phyloP scores from a whole-genome alignment of 2,888 invertebrate genomes.

The Brachylomia viminalis region DNA sequence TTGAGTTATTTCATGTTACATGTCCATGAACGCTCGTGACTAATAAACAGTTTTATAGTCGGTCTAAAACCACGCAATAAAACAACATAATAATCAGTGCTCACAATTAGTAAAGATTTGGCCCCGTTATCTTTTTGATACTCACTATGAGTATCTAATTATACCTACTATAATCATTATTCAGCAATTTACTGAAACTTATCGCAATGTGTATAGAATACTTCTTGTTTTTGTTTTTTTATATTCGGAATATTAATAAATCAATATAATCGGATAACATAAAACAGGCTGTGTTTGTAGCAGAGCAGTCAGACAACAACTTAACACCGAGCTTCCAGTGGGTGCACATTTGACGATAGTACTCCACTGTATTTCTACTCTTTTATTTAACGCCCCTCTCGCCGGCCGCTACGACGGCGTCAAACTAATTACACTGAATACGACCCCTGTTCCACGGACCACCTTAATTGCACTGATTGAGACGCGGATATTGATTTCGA shows the following conservation, averaged over 20 bases:
- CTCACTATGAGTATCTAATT: conserved; percentile 16
- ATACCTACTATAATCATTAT: no score
- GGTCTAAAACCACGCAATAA: conserved; percentile 77
- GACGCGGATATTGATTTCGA: conserved; percentile 89
- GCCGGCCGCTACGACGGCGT: conserved; percentile 76
- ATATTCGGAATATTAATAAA: not conserved
- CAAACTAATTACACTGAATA: conserved; percentile 87
- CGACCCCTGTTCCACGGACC: conserved; percentile 79
- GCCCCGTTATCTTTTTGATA: conserved; percentile 67
- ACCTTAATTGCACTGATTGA: conserved; percentile 89
- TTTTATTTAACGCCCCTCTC: conserved; percentile 82
- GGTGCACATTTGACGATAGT: conserved; percentile 74
- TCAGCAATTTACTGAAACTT: conserved; percentile 22
- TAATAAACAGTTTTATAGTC: conserved; percentile 82
- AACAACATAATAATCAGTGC: conserved; percentile 75
- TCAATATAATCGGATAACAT: not conserved
- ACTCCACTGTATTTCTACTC: conserved; percentile 66
- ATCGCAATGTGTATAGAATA: not conserved
- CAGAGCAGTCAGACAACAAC: conserved; percentile 11
- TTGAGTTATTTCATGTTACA: conserved; percentile 77
- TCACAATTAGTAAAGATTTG: conserved; percentile 62
- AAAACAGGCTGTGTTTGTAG: conserved; percentile 42
- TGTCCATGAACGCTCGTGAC: conserved; percentile 80
- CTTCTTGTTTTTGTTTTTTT: conserved; percentile 44
- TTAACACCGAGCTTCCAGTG: conserved; percentile 24